These are phyloP conservation scores for Drosophila sulfurigaster DNA, from an alignment of 1,140 invertebrate genomes.

Conservation along the genomic window DNA sequence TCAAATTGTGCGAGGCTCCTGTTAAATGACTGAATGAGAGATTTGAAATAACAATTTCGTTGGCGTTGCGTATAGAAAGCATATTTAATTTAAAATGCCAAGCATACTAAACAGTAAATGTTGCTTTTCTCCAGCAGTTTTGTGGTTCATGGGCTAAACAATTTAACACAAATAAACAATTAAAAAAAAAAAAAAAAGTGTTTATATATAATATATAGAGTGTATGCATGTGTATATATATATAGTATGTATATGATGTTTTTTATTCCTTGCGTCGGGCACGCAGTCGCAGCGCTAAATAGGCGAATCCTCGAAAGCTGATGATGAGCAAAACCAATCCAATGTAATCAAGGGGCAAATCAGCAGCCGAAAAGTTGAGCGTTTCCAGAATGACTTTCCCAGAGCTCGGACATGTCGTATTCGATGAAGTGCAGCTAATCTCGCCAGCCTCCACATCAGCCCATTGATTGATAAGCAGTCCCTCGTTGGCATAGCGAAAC, in stretches of 20 bases:
- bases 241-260: neutral
- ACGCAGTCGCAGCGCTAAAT: constrained; percentile 89
- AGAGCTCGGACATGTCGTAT: constrained; percentile 90
- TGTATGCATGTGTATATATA: constrained; percentile 9
- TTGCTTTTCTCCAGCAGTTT: constrained; percentile 24
- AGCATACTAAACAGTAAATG: constrained; percentile 31
- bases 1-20: neutral
- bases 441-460: constrained; percentile 87
- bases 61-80: constrained; percentile 9
- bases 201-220: constrained; percentile 8
- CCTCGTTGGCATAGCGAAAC: constrained; percentile 98
- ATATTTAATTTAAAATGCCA: constrained; percentile 46
- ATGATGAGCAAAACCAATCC: constrained; percentile 90
- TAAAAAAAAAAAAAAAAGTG: constrained; percentile 43
- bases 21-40: neutral
- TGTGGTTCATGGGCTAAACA: constrained; percentile 39
- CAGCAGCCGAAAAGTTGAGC: constrained; percentile 92
- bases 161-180: constrained; percentile 22
- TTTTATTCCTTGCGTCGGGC: constrained; percentile 85
- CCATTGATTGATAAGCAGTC: constrained; percentile 98
- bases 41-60: neutral
- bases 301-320: constrained; percentile 91
- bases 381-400: constrained; percentile 92
- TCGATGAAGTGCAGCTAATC: constrained; percentile 90
- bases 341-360: constrained; percentile 90